A percentile compares a stretch with the other conserved stretches of the same genome.
These are phyloP conservation scores for Eremophila alpestris DNA, from an alignment of 2,797 vertebrate species.

Conservation along the genomic window DNA sequence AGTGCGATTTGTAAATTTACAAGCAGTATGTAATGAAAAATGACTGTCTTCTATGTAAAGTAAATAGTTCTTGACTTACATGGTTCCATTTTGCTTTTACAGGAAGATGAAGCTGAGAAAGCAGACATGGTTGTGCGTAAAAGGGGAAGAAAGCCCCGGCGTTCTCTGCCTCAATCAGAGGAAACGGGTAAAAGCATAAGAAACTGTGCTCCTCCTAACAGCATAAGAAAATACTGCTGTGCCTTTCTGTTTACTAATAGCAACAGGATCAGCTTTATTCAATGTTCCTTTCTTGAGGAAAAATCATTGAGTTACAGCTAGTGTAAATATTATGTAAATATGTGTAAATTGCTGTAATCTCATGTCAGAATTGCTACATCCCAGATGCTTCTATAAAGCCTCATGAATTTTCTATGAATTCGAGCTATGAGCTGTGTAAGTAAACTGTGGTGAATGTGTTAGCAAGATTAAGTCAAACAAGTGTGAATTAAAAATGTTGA, in stretches of 20 bases:
- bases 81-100: background rate
- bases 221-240: background rate
- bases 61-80: background rate
- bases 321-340: conserved; percentile 73
- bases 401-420: conserved; percentile 65
- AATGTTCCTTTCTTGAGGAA: conserved; percentile 48
- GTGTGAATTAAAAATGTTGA: conserved; percentile 65
- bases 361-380: conserved; percentile 75
- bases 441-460: conserved; percentile 75
- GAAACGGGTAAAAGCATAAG: conserved; percentile 68
- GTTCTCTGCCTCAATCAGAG: conserved; percentile 45
- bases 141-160: conserved; percentile 72
- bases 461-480: conserved; percentile 77
- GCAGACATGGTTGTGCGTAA: conserved; percentile 43
- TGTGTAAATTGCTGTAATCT: conserved; percentile 74
- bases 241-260: conserved; percentile 46
- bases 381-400: conserved; percentile 73
- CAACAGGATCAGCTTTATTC: conserved; percentile 48
- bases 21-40: background rate
- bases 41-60: background rate
- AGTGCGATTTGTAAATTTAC: conserved; percentile 45
- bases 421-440: conserved; percentile 70
- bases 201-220: background rate
- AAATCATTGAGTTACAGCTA: conserved; percentile 57
- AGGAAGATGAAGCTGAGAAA: conserved; percentile 73